A percentile compares a stretch with the other conserved stretches of the same genome.
phyloP scores from a whole-genome alignment of 1,140 invertebrate species.

The Aphelinus certus region DNA sequence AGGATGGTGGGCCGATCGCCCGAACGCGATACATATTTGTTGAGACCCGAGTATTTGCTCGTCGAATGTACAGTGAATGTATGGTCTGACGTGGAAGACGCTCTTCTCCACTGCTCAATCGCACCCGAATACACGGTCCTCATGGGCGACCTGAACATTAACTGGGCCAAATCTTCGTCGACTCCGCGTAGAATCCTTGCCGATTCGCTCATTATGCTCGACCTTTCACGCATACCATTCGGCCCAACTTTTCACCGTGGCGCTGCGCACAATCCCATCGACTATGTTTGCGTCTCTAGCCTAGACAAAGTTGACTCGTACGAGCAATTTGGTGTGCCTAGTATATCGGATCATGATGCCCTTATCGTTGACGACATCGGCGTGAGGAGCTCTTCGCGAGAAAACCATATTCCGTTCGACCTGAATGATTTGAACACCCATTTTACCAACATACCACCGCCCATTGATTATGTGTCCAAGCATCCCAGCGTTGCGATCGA shows the following conservation, averaged over 20 bases:
- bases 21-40: background rate
- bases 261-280: background rate
- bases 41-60: background rate
- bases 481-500: no score
- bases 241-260: background rate
- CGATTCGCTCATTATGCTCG: background rate
- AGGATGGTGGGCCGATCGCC: background rate
- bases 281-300: background rate
- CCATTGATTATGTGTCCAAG: no score
- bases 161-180: background rate
- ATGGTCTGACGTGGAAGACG: background rate
- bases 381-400: no score
- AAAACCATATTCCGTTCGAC: no score
- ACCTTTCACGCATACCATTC: background rate
- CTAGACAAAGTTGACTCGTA: background rate
- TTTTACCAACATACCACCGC: no score
- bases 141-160: background rate
- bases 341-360: background rate
- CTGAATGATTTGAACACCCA: no score
- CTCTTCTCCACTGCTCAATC: background rate
- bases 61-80: background rate
- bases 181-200: background rate
- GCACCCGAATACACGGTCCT: background rate
- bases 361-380: no score
- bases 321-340: background rate